Percentiles rank a stretch among this genome's conserved stretches.
phyloP scores from a whole-genome alignment of 2,797 vertebrate genomes.

The Varecia variegata region DNA sequence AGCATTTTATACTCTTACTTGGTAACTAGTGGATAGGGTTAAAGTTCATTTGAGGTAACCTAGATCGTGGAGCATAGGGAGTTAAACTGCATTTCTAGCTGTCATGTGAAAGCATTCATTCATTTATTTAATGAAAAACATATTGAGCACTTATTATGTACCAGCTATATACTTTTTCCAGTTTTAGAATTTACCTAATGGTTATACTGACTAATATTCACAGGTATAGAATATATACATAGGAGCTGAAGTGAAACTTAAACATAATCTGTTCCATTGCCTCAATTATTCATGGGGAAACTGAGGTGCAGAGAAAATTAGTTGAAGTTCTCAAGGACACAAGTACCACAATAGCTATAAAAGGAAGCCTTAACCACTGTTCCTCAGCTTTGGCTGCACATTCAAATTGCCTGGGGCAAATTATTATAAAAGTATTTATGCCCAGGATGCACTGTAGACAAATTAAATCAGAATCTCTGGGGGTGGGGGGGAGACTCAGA shows the following conservation, averaged over 20 bases:
- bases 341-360: not conserved
- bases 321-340: not conserved
- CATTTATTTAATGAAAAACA: constrained; percentile 34
- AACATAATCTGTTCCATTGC: not conserved
- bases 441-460: not conserved
- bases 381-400: not conserved
- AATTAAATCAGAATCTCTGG: not conserved
- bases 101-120: not conserved
- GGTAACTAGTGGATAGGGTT: not conserved
- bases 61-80: not conserved
- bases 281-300: not conserved
- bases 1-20: not conserved
- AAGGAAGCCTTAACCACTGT: constrained; percentile 28
- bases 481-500: not conserved
- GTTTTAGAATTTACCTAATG: not conserved
- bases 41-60: not conserved
- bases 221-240: not conserved
- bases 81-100: constrained; percentile 8
- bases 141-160: not conserved
- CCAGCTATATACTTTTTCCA: not conserved
- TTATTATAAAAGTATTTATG: not conserved
- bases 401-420: not conserved
- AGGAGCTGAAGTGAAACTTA: not conserved
- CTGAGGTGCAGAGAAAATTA: not conserved
- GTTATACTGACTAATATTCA: not conserved